Percentiles rank a stretch among this genome's conserved stretches.
Evolutionary conservation across 2,113 vertebrate species (phyloP).

Genomic region (Plectropomus leopardus): DNA sequence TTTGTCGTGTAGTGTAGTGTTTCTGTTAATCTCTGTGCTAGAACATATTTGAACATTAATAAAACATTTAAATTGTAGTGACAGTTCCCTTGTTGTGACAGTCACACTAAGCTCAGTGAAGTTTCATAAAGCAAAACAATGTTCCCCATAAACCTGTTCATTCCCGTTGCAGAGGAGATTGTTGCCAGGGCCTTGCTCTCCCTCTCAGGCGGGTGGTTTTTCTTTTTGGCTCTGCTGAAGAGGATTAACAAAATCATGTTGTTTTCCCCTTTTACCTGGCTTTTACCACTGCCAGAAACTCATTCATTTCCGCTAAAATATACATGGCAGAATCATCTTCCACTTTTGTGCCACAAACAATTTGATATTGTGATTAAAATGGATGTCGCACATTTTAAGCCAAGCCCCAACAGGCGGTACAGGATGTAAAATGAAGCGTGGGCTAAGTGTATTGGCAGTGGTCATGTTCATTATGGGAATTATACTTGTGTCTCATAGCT

Average conservation of each 20-base stretch:
- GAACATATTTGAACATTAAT: not conserved
- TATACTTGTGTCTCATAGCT: not conserved
- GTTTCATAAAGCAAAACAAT: too few species aligned
- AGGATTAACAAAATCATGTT: not conserved
- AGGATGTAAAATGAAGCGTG: not conserved
- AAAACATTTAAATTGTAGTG: not conserved
- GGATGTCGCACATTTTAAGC: not conserved
- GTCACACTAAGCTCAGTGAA: too few species aligned
- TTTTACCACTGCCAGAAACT: not conserved
- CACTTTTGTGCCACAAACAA: not conserved
- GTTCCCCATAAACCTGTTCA: not conserved
- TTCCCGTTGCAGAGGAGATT: not conserved
- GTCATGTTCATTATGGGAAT: not conserved
- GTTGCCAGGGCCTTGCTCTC: not conserved
- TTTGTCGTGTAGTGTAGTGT: too few species aligned
- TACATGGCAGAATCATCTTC: not conserved
- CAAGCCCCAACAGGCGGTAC: not conserved
- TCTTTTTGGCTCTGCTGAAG: not conserved
- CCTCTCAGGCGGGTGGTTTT: not conserved
- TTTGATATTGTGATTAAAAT: slow-evolving; percentile 21
- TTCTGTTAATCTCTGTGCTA: not conserved
- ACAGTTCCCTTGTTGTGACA: too few species aligned
- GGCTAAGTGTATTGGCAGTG: slow-evolving; percentile 3
- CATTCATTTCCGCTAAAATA: not conserved
- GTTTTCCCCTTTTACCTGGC: not conserved